Percentiles rank a stretch among this genome's conserved stretches.
These are phyloP conservation scores for Phyllotis vaccarum DNA, from an alignment of 2,797 vertebrate genomes.

Conservation along the genomic window DNA sequence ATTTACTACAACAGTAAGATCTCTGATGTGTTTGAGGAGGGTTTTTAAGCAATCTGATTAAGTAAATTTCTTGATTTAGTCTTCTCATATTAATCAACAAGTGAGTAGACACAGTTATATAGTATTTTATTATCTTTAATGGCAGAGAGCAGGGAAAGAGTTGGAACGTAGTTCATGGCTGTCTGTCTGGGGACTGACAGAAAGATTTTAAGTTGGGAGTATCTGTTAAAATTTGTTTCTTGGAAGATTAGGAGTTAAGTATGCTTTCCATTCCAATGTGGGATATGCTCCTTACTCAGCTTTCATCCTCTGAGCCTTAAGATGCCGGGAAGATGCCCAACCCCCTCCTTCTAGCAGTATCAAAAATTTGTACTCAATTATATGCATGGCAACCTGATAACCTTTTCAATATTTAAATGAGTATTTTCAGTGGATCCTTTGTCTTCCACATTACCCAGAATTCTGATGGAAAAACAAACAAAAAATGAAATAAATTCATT, in stretches of 20 bases:
- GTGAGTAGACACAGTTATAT: conserved; percentile 44
- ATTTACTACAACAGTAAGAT: not conserved
- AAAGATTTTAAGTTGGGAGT: conserved; percentile 75
- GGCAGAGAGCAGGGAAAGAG: conserved; percentile 65
- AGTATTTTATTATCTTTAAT: not conserved
- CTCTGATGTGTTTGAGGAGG: conserved; percentile 45
- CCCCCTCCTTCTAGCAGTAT: not conserved
- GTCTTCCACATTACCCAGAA: not conserved
- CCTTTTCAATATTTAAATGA: conserved; percentile 51
- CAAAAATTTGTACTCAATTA: not conserved
- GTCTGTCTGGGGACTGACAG: conserved; percentile 67
- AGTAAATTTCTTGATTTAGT: conserved; percentile 49
- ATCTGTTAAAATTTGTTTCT: conserved; percentile 85
- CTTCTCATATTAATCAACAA: conserved; percentile 55
- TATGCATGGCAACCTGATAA: not conserved
- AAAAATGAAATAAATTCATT: conserved; percentile 42
- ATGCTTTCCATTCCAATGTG: conserved; percentile 79
- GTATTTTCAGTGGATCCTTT: conserved; percentile 56
- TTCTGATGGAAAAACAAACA: conserved; percentile 47
- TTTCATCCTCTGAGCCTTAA: not conserved
- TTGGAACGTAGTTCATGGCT: conserved; percentile 59
- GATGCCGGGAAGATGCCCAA: not conserved
- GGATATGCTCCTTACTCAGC: conserved; percentile 74
- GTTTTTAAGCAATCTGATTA: conserved; percentile 57
- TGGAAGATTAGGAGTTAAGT: conserved; percentile 83